These are phyloP conservation scores for Acanthoscelides obtectus DNA, from an alignment of 2,888 invertebrate species.

Conservation along the genomic window DNA sequence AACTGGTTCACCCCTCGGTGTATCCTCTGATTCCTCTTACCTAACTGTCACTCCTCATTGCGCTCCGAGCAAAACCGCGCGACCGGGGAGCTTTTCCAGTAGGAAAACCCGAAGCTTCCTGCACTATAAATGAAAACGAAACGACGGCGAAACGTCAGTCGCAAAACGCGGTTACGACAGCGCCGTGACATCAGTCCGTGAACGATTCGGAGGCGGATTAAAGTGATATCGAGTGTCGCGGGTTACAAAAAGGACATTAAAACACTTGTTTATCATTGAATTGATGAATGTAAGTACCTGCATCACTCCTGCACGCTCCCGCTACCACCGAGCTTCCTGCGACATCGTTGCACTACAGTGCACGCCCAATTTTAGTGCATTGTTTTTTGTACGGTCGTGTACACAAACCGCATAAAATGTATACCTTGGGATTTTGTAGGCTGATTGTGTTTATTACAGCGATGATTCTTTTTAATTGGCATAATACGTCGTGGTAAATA, in stretches of 20 bases:
- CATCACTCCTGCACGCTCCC: not conserved
- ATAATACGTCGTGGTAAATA: not conserved
- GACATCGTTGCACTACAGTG: not conserved
- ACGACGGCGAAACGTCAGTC: not conserved
- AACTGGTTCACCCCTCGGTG: too few species aligned
- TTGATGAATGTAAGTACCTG: conserved; percentile 36
- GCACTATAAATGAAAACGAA: not conserved
- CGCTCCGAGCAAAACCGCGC: too few species aligned
- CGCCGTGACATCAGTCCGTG: not conserved
- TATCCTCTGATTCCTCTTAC: too few species aligned
- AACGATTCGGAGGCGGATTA: not conserved
- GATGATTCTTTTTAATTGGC: not conserved
- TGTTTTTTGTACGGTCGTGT: not conserved
- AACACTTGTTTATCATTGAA: conserved; percentile 24
- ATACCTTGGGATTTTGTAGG: not conserved
- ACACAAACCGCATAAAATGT: not conserved
- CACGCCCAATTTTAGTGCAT: conserved; percentile 14
- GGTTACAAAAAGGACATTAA: not conserved
- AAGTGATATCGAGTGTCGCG: not conserved
- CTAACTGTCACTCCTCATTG: too few species aligned
- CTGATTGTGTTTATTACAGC: not conserved
- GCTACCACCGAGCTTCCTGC: not conserved
- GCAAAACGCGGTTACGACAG: not conserved
- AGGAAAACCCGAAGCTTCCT: not conserved
- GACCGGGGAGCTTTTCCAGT: not conserved